Conservation (phyloP, 2,797 vertebrate species). For the Microhierax caerulescens region DNA sequence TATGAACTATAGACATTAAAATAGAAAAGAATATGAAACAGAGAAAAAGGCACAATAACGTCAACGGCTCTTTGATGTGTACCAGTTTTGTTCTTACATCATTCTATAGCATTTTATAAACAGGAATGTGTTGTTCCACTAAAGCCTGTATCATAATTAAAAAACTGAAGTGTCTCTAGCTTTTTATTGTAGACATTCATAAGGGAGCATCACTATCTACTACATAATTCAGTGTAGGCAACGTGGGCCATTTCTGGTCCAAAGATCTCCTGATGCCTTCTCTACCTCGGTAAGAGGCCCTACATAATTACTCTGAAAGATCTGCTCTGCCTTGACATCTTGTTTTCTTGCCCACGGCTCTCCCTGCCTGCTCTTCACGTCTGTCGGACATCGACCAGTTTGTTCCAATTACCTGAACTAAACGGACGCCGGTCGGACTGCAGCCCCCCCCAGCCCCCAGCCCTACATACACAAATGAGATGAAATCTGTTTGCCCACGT, state of each 20-base stretch:
- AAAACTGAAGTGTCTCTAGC: not conserved
- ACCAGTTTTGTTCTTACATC: not conserved
- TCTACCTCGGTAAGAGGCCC: not conserved
- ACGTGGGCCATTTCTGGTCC: not conserved
- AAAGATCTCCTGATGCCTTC: not conserved
- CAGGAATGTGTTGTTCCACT: not conserved
- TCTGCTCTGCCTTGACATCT: not conserved
- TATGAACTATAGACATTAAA: not conserved
- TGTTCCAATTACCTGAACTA: slow-evolving; percentile 40
- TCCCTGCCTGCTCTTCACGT: not conserved
- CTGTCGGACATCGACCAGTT: not conserved
- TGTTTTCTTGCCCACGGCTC: not conserved
- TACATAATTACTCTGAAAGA: not conserved
- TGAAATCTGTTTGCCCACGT: slow-evolving; percentile 72
- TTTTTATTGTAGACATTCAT: not conserved
- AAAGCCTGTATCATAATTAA: not conserved
- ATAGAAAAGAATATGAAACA: not conserved
- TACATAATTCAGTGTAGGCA: not conserved
- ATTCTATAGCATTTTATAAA: not conserved
- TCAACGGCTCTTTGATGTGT: not conserved
- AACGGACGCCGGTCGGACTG: not conserved
- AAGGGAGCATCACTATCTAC: not conserved
- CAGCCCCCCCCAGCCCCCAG: slow-evolving; percentile 23
- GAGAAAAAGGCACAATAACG: not conserved
- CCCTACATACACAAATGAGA: slow-evolving; percentile 67